Evolutionary conservation across 2,113 vertebrate species (phyloP).

Genomic region (Ceratotherium simum): DNA sequence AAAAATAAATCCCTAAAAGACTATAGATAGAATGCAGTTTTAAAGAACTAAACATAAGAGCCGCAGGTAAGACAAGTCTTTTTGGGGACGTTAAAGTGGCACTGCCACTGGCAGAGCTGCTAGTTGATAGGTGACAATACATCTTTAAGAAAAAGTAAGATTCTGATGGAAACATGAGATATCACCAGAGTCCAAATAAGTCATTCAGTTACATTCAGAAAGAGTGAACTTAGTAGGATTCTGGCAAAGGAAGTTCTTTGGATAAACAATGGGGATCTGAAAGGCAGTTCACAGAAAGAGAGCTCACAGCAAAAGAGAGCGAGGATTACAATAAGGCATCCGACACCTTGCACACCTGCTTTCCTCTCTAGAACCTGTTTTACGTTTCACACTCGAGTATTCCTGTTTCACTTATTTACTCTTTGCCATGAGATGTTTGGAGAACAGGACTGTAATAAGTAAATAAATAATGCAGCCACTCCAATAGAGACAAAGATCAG

Average conservation of each 20-base stretch:
- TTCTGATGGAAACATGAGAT: background rate
- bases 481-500: conserved; percentile 56
- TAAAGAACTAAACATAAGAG: conserved; percentile 20
- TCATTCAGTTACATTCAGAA: background rate
- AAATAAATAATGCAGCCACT: conserved; percentile 73
- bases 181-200: conserved; percentile 3
- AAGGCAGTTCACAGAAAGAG: background rate
- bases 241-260: background rate
- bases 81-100: background rate
- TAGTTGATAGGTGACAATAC: background rate
- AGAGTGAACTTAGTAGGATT: background rate
- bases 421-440: background rate
- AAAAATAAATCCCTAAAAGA: conserved; percentile 48
- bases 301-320: background rate
- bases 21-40: conserved; percentile 53
- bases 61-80: background rate
- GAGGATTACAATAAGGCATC: background rate
- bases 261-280: background rate
- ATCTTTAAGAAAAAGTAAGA: conserved; percentile 30
- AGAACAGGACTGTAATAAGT: conserved; percentile 47
- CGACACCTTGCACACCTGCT: background rate
- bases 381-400: conserved; percentile 16
- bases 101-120: background rate
- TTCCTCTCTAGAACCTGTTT: background rate
- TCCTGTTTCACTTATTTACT: conserved; percentile 50